A percentile compares a stretch with the other conserved stretches of the same genome.
These are phyloP conservation scores for Myotis yumanensis DNA, from an alignment of 2,113 vertebrate species.

Conservation along the genomic window DNA sequence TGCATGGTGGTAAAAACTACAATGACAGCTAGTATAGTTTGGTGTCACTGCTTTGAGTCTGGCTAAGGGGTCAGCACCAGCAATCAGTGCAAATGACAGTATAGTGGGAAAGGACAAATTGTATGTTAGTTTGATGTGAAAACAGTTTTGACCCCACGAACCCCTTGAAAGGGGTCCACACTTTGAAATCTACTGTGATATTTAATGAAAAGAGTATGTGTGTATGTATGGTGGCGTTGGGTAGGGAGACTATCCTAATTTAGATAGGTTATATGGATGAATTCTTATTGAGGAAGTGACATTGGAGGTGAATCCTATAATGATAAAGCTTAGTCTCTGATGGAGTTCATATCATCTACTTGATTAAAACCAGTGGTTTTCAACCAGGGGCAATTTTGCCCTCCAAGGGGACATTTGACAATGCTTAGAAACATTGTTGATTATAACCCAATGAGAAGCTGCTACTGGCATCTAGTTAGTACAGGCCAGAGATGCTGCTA, in stretches of 20 bases:
- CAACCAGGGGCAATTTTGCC: not conserved
- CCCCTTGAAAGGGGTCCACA: not conserved
- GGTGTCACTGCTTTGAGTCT: not conserved
- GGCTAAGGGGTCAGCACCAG: not conserved
- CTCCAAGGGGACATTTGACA: not conserved
- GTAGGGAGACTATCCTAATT: not conserved
- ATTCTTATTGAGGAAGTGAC: not conserved
- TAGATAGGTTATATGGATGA: not conserved
- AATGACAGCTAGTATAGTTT: not conserved
- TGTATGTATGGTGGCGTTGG: not conserved
- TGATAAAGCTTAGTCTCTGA: not conserved
- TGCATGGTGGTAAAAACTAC: not conserved
- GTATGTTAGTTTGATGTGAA: not conserved
- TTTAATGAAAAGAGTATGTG: not conserved
- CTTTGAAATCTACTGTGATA: not conserved
- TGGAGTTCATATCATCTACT: not conserved
- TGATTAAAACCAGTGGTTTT: not conserved
- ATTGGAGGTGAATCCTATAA: not conserved
- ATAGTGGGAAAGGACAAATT: not conserved
- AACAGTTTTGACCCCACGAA: not conserved
- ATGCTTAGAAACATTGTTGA: not conserved
- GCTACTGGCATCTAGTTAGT: not conserved
- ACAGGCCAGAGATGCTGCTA: not conserved
- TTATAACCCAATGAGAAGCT: not conserved
- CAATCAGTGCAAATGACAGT: not conserved